These are phyloP conservation scores for Caenorhabditis sp. DNA, from an alignment of 2,888 invertebrate species.

Conservation along the genomic window DNA sequence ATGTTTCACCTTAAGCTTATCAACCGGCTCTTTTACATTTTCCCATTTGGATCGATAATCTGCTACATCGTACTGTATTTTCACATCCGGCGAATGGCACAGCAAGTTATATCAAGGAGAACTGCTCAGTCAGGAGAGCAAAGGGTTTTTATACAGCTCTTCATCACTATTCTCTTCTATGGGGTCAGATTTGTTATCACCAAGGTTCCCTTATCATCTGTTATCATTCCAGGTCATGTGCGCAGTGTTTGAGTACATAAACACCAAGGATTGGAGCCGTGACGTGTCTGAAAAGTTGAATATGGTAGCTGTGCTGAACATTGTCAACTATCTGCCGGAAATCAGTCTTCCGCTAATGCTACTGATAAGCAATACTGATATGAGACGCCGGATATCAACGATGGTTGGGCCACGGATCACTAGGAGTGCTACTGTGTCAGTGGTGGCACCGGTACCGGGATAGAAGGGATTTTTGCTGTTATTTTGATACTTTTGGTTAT, in stretches of 20 bases:
- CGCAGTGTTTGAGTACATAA: too few relatives aligned
- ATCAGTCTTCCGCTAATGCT: slow-evolving; percentile 11
- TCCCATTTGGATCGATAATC: too few relatives aligned
- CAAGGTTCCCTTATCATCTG: too few relatives aligned
- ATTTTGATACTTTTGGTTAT: too few relatives aligned
- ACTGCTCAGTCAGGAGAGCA: slow-evolving; percentile 20
- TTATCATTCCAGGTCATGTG: too few relatives aligned
- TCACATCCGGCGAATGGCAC: background rate
- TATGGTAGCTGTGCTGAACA: slow-evolving; percentile 8
- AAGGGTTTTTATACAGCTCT: slow-evolving; percentile 13
- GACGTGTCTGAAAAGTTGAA: background rate
- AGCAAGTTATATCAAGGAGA: slow-evolving; percentile 14
- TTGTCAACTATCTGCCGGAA: slow-evolving; percentile 25
- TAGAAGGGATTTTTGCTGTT: too few relatives aligned
- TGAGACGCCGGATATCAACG: background rate
- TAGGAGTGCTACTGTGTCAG: slow-evolving; percentile 1
- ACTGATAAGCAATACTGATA: slow-evolving; percentile 13
- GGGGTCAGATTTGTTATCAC: slow-evolving; percentile 11
- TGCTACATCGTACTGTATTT: too few relatives aligned
- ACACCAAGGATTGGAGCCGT: background rate
- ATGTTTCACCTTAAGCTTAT: too few relatives aligned
- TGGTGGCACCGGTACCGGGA: background rate
- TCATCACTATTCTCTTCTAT: slow-evolving; percentile 28
- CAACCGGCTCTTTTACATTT: too few relatives aligned
- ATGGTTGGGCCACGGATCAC: background rate